These are phyloP conservation scores for Pemphigus obesinymphae DNA, from an alignment of 1,140 invertebrate species.

Conservation along the genomic window DNA sequence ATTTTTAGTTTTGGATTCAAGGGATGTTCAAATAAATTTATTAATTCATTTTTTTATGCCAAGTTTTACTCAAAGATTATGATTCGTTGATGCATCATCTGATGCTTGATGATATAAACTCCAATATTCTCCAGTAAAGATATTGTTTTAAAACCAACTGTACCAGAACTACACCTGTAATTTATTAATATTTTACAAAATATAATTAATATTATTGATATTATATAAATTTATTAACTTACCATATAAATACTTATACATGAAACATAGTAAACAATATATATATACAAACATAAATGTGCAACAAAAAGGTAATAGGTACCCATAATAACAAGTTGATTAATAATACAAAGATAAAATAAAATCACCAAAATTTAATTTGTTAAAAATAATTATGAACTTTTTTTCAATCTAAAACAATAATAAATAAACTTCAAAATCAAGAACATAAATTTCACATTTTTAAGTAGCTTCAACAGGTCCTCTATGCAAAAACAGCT, in stretches of 20 bases:
- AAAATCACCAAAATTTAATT: neutral
- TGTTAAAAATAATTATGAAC: neutral
- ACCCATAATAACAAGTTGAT: neutral
- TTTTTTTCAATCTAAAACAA: neutral
- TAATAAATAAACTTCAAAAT: neutral
- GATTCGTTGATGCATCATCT: neutral
- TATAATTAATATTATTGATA: neutral
- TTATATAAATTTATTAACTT: neutral
- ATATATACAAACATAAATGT: neutral
- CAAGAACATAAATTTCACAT: constrained; percentile 4
- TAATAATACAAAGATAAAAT: too few relatives aligned
- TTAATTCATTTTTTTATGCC: neutral
- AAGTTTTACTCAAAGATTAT: neutral
- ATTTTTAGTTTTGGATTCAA: neutral
- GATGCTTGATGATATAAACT: neutral
- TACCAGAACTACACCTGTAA: neutral
- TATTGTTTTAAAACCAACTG: neutral
- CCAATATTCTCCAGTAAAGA: neutral
- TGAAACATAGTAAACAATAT: neutral
- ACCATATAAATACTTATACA: neutral
- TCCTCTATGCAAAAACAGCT: neutral
- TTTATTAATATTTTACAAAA: neutral
- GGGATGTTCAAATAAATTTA: neutral
- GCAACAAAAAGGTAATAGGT: neutral
- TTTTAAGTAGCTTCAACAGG: neutral